Evolutionary conservation across 2,113 vertebrate genomes (phyloP), one percentile per base, ranked within the genome.

Genomic region (Hemibagrus wyckioides): DNA sequence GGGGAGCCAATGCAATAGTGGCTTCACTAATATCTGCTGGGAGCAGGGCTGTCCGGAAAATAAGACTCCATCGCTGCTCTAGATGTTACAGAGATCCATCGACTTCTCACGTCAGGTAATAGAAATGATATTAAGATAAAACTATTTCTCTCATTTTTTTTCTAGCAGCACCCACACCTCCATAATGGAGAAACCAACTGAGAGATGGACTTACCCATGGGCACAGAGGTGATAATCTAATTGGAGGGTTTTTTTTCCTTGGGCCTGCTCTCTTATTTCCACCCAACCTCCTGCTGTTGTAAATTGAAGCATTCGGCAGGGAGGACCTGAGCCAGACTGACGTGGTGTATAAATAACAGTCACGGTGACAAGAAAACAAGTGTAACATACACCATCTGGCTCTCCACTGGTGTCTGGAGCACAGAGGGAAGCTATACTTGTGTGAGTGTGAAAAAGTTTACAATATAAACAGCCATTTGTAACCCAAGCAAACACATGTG

Each of bases 381-480:
- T 93, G 93, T 92, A 94, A 92, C 92, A 88, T 84, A 84, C 91
- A 91, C 93, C 94, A 95, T 94, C 92, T 95, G 94, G 92, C 92
- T 88, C 86, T 87, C 83, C 88, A 59, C 88, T 54, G 44, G 87
- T 88, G 88, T 91, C 90, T 90, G 91, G 88, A 86, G 89, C 82
- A 82, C 88, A 90, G 85, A 90, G 84, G 90, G 52, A 88, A 85
- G 52, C 89, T 48, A 30, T 80, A 17, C 59, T 30, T 61, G 50
- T 19, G 81, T 50, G 71, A 33, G 63, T 23, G 11, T 65, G 83
- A 82, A 76, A 61, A 82, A 82, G 61, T 81, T 56, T 59, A 82
- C 79, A 59, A 48, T 65, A 44, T 25, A 44, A 73, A 59, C 39
- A 85, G n/a, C 19, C 57, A 39, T 76, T 85, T 75, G 65, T 85